These are phyloP conservation scores for Sesamia nonagrioides DNA, from an alignment of 1,140 invertebrate genomes.

Conservation along the genomic window DNA sequence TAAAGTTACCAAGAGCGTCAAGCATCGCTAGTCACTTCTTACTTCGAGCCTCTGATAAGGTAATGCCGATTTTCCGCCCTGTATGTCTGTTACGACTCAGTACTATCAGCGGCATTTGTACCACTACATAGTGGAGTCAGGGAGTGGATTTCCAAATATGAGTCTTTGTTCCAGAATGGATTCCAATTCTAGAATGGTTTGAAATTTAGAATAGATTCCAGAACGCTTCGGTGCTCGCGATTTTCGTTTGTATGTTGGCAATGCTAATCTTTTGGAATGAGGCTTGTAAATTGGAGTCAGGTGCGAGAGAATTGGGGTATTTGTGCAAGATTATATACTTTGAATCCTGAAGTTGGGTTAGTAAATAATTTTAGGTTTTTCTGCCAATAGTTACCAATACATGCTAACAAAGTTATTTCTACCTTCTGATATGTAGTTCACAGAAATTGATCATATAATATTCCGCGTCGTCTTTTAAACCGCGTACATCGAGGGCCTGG, in stretches of 20 bases:
- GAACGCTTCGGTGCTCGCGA: conserved; percentile 2
- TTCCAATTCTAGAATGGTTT: conserved; percentile 44
- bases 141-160: conserved; percentile 43
- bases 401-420: no score
- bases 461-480: no score
- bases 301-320: not conserved
- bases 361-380: not conserved
- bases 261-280: conserved; percentile 34
- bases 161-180: conserved; percentile 42
- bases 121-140: conserved; percentile 23
- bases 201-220: conserved; percentile 40
- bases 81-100: conserved; percentile 56
- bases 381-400: not conserved
- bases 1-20: not conserved
- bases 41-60: conserved; percentile 57
- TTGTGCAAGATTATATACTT: conserved; percentile 1
- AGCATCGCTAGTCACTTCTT: conserved; percentile 37
- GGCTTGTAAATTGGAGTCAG: conserved; percentile 2
- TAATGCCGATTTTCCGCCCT: conserved; percentile 67
- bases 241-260: conserved; percentile 26
- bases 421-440: not conserved
- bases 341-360: not conserved
- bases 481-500: no score
- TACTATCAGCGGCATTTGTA: conserved; percentile 21
- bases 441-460: not conserved